A percentile compares a stretch with the other conserved stretches of the same genome.
These are phyloP conservation scores for Tragelaphus strepsiceros DNA, from an alignment of 2,113 vertebrate genomes.

Conservation along the genomic window DNA sequence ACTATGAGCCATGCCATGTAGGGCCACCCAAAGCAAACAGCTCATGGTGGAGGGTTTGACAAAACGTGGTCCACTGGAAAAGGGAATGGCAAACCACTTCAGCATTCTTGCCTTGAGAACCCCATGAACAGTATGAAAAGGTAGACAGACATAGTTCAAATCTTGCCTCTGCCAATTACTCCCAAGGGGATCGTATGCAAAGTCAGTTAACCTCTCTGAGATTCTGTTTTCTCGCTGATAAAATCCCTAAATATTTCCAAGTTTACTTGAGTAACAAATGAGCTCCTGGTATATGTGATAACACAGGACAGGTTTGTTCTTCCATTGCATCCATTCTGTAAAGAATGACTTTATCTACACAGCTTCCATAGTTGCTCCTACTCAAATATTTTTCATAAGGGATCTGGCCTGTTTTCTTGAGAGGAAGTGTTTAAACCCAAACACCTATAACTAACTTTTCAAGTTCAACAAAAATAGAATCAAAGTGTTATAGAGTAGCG, in stretches of 20 bases:
- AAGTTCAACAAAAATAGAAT: not conserved
- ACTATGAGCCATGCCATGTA: not conserved
- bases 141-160: not conserved
- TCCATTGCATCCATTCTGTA: not conserved
- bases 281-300: not conserved
- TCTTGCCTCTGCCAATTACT: not conserved
- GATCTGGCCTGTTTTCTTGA: not conserved
- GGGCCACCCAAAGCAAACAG: not conserved
- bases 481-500: not conserved
- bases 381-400: not conserved
- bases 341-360: not conserved
- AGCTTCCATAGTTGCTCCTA: not conserved
- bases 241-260: not conserved
- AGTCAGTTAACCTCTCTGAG: not conserved
- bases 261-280: not conserved
- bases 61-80: not conserved
- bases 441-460: not conserved
- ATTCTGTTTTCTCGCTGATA: not conserved
- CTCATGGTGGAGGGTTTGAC: not conserved
- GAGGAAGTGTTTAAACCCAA: not conserved
- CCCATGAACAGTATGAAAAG: not conserved
- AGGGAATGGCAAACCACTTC: not conserved
- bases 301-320: not conserved
- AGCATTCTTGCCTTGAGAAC: not conserved
- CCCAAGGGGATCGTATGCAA: not conserved